These are phyloP conservation scores for Zonitis immaculata DNA, from an alignment of 2,888 invertebrate species.

Conservation along the genomic window DNA sequence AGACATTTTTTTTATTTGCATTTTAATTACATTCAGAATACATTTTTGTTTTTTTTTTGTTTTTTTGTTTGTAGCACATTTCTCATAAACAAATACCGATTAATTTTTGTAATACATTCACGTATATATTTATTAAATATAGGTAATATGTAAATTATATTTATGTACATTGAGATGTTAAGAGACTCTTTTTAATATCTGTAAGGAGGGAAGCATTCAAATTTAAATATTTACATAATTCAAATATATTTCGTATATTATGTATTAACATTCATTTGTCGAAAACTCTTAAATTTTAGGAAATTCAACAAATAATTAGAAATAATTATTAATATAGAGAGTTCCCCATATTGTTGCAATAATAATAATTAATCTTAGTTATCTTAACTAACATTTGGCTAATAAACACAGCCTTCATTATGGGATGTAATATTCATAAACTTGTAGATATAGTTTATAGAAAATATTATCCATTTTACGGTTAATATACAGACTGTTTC, in stretches of 20 bases:
- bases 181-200: neutral
- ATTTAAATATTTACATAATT: too few species aligned
- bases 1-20: conserved; percentile 12
- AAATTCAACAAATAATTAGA: too few species aligned
- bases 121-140: neutral
- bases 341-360: too few species aligned
- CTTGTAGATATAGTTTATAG: too few species aligned
- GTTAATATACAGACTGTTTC: too few species aligned
- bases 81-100: conserved; percentile 22
- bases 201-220: neutral
- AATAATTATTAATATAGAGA: too few species aligned
- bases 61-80: too few species aligned
- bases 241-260: too few species aligned
- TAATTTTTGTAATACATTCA: conserved; percentile 2
- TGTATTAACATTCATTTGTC: neutral
- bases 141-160: neutral
- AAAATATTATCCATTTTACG: too few species aligned
- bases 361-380: too few species aligned
- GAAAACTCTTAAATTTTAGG: too few species aligned
- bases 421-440: conserved; percentile 5
- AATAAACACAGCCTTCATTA: conserved; percentile 36
- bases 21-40: conserved; percentile 25
- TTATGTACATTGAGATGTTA: neutral
- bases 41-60: too few species aligned
- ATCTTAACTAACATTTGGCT: conserved; percentile 29